Evolutionary conservation across 2,113 vertebrate genomes (phyloP).

Genomic region (Chaetodon trifascialis): DNA sequence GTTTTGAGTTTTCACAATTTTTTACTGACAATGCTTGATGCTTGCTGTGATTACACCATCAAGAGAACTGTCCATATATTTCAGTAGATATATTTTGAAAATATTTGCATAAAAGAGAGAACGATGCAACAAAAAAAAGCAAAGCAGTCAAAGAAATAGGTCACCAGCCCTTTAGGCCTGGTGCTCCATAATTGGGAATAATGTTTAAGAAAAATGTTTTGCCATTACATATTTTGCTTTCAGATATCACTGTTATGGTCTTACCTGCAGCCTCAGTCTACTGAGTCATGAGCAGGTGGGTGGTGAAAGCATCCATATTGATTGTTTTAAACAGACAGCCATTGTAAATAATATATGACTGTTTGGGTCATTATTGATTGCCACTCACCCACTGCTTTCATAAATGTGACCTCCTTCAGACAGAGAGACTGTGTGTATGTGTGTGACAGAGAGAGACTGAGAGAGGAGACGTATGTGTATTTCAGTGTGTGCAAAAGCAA

Average conservation of each 20-base stretch:
- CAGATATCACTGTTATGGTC: background rate
- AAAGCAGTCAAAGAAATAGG: background rate
- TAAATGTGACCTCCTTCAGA: conserved; percentile 9
- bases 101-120: background rate
- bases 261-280: background rate
- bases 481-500: background rate
- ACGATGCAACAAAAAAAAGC: background rate
- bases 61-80: background rate
- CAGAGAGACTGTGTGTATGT: conserved; percentile 2
- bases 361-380: conserved; percentile 62
- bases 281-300: conserved; percentile 15
- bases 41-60: background rate
- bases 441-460: background rate
- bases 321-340: conserved; percentile 48
- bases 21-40: background rate
- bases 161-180: background rate
- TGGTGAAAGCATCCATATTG: conserved; percentile 34
- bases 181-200: background rate
- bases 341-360: conserved; percentile 62
- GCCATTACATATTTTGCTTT: background rate
- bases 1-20: background rate
- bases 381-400: conserved; percentile 15
- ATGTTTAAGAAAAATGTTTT: background rate
- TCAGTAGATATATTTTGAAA: background rate
- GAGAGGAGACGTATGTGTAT: background rate